Evolutionary conservation across 2,113 vertebrate species (phyloP), one percentile per base, ranked within the genome.

Genomic region (Picathartes gymnocephalus): DNA sequence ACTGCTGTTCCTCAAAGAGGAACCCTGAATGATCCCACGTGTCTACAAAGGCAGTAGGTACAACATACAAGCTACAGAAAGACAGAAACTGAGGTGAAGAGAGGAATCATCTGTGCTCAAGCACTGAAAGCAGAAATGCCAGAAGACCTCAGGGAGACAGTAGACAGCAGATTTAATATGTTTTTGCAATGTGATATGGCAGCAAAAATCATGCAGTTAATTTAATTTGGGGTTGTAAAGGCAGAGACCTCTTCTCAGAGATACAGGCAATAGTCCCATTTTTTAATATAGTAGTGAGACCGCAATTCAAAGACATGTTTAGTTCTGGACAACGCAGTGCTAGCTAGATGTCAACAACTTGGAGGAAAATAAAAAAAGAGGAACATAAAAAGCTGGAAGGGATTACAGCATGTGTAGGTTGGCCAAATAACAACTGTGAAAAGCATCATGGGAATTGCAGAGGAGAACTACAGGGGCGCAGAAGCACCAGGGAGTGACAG

Each of bases 161-260:
- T 47, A 95, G 93, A 87, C 94, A 92, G 91, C 92, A 89, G 86
- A 93, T 95, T 96, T 96, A 96, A 97, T 97, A 96, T 86, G 80
- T 94, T 96, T 95, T 96, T 96, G 93, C 90, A 92, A 96, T 94
- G 90, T 96, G 88, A 94, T 88, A 96, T 84, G 93, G 93, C 95
- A 96, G 92, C 93, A 96, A 93, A 97, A 97, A 94, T 94, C 93
- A 96, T 91, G 93, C 86, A 86, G 86, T 88, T 97, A 95, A 96
- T 96, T 97, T 95, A 96, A 96, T 97, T 96, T 96, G 85, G 95
- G 83, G 86, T 96, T 95, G 94, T 95, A 95, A 95, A 96, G 92
- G 93, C 82, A 96, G 78, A 94, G 92, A 95, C 92, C 92, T 95
- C 82, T 94, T 95, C 92, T 90, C 57, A 61, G 65, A 92, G 82